phyloP scores from a whole-genome alignment of 2,888 invertebrate species.

The Zygothrica quintamaculata region DNA sequence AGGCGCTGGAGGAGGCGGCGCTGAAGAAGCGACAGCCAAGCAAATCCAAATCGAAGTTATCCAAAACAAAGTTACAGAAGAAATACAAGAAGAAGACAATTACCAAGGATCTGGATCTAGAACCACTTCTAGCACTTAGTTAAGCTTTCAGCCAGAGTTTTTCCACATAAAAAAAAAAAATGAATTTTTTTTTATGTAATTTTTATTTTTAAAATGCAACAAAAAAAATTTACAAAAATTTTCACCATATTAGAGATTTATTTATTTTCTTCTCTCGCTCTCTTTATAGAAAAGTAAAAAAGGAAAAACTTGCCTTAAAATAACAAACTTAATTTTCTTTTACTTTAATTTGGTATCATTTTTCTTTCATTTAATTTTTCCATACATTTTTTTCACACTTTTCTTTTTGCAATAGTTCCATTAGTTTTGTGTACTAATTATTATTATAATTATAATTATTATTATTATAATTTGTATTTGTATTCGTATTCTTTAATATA shows the following conservation, averaged over 20 bases:
- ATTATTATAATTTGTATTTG: constrained; percentile 25
- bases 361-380: too few relatives aligned
- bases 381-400: too few relatives aligned
- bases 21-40: constrained; percentile 82
- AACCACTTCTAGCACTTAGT: constrained; percentile 84
- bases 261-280: background rate
- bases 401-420: constrained; percentile 53
- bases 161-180: too few relatives aligned
- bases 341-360: constrained; percentile 48
- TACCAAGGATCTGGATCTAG: constrained; percentile 82
- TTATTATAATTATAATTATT: constrained; percentile 42
- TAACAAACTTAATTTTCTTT: constrained; percentile 16
- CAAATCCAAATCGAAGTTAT: constrained; percentile 88
- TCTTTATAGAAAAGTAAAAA: too few relatives aligned
- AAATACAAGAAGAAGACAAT: constrained; percentile 85
- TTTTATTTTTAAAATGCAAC: background rate
- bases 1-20: constrained; percentile 78
- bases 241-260: background rate
- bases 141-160: too few relatives aligned
- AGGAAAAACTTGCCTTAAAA: constrained; percentile 12
- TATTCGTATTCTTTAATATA: constrained; percentile 13
- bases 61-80: constrained; percentile 85
- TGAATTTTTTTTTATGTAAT: too few relatives aligned
- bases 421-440: constrained; percentile 55
- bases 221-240: background rate